Base-by-base conservation (phyloP, 2,797 vertebrate genomes). In the Ctenopoma kingsleyae region DNA sequence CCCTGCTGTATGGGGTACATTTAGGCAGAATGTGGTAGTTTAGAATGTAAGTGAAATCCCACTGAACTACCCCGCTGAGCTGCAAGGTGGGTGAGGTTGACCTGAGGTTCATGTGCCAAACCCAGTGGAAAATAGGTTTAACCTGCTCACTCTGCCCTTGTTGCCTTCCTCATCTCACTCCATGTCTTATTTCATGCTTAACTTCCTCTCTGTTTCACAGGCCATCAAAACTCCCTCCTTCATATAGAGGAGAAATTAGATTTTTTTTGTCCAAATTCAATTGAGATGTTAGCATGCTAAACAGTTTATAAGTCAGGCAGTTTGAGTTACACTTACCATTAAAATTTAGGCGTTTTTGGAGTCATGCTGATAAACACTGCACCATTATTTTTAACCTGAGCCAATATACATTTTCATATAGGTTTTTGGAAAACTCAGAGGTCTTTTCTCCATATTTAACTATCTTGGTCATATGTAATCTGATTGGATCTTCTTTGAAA, bases 41-140 rank as follows among this genome's bases (percentile, higher is more conserved):
- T 41, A 32, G 53, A 23, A 73, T 35, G 19, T 48, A 40, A 27
- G 44, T 36, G 38, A 19, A 54, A 60, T 59, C 51, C 71, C 9
- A 30, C n/a, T 56, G 65, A 67, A 41, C 25, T 25, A 2, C 44
- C 61, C 73, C 54, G 59, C 67, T 66, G 60, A 57, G 58, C 46
- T 35, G 50, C 49, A 46, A 16, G 11, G 32, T 25, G 38, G 41
- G 20, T 2, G n/a, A 67, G 60, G 70, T 38, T 69, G 52, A 40
- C 19, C 15, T 25, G 30, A 16, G 27, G 27, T 52, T 66, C 17
- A 63, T 36, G 48, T 50, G 58, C 52, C 66, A 70, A 70, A 65
- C 43, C 53, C 48, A 67, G 11, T 64, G 49, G 67, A 63, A 71
- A 64, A 59, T 6, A 74, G 23, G 38, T 67, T 67, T 53, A 62